Evolutionary conservation across 2,888 invertebrate genomes (phyloP), one percentile per base, ranked within the genome.

Genomic region (Lepidocyrtinus sp.): DNA sequence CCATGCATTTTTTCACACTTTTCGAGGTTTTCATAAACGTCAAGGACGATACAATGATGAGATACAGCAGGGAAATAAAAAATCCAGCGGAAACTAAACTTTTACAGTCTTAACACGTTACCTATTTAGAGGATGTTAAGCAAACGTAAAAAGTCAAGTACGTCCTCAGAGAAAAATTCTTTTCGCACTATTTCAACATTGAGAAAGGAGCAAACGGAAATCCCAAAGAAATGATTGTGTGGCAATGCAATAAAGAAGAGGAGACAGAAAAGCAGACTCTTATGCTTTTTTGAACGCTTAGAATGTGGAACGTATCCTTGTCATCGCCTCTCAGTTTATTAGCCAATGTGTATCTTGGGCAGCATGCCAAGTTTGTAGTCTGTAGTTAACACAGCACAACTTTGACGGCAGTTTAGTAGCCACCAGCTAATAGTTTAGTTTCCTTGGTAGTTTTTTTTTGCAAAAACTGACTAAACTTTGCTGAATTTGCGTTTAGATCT

Each of bases 271-370:
- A 36, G 12, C 36, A 7, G 36, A 36, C 36, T 36, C 36, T 36
- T 36, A 36, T 36, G 36, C 36, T 36, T 36, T 36, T 36, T 36
- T 36, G 36, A 36, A 36, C 12, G 36, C 12, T 36, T 36, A 36
- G 36, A 63, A 63, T 63, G 25, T 63, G n/a, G 25, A 63, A 25
- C 25, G 19, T 64, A 64, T 27, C 64, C 64, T 64, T 64, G 64
- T 64, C 64, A 64, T 64, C 64, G 64, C 64, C 27, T 64, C 36
- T 5, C 36, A 25, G n/a, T 64, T 64, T 64, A 64, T 64, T 64
- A 27, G 64, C 63, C 63, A 64, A 64, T 64, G 64, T 64, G 64
- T 26, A 64, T 64, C 19, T 36, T 15, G 26, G 64, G 64, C 64
- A 27, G 26, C 19, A 19, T 17, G 64, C 64, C 64, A 64, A 64